Evolutionary conservation across 2,797 vertebrate species (phyloP).

Genomic region (Spatula clypeata): DNA sequence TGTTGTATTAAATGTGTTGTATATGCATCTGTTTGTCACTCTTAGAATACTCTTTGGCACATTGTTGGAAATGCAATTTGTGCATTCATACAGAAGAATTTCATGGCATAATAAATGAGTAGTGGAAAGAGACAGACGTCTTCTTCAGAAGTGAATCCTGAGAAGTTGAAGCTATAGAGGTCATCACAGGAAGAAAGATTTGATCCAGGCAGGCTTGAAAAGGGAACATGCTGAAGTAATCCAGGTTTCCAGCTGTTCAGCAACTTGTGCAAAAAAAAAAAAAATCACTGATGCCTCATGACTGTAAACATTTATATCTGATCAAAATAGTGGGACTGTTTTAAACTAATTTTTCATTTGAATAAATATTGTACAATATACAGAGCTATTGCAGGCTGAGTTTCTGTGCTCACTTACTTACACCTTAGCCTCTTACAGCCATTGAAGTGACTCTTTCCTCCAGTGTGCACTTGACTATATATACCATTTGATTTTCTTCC

Average conservation of each 20-base stretch:
- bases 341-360: not conserved
- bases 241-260: not conserved
- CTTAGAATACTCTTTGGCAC: not conserved
- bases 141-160: fast-evolving
- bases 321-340: not conserved
- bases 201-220: not conserved
- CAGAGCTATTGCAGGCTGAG: not conserved
- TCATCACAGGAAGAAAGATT: not conserved
- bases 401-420: not conserved
- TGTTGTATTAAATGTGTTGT: not conserved
- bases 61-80: not conserved
- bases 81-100: not conserved
- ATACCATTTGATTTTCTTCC: not conserved
- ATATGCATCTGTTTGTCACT: not conserved
- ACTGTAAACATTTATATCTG: not conserved
- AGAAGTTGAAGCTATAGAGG: not conserved
- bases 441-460: not conserved
- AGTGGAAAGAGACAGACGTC: not conserved
- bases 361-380: not conserved
- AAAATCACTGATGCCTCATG: not conserved
- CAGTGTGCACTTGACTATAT: not conserved
- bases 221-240: not conserved
- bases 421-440: not conserved
- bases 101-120: not conserved
- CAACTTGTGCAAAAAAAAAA: not conserved